Evolutionary conservation across 2,888 invertebrate species (phyloP), one percentile per base, ranked within the genome.

Genomic region (Ryuthela nishihirai): DNA sequence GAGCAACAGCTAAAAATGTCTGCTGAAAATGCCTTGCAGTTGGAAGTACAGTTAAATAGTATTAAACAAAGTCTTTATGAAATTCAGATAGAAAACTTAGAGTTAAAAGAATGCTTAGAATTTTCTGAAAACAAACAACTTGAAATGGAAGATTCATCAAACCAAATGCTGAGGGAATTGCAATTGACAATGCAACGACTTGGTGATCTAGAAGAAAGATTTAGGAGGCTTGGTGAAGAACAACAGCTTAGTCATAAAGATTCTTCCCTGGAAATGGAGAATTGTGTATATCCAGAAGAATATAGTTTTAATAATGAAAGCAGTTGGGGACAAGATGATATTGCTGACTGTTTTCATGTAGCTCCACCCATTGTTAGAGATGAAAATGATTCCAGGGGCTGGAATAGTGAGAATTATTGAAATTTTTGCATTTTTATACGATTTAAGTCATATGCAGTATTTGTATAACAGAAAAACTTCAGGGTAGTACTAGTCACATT

Each of bases 381-480:
- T 24, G 15, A 45, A 4, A 46, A 35, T 18, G 52, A 59, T 26
- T 34, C 42, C 1, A 47, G 58, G 29, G 43, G 48, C 25, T 59
- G 58, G 58, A 53, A 52, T 23, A 53, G 53, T 40, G 58, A 53
- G 21, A 52, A 53, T 23, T 59, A 59, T 43, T 59, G 23, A 53
- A 4, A 24, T 23, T 24, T 9, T 39, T n/a, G n/a, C n/a, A n/a
- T n/a, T n/a, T n/a, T n/a, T n/a, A n/a, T n/a, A n/a, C n/a, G n/a
- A n/a, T n/a, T n/a, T n/a, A n/a, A n/a, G n/a, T n/a, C n/a, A n/a
- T n/a, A n/a, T n/a, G n/a, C n/a, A n/a, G n/a, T n/a, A n/a, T n/a
- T n/a, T n/a, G n/a, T n/a, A n/a, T n/a, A n/a, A n/a, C n/a, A n/a
- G n/a, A n/a, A n/a, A n/a, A n/a, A n/a, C n/a, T n/a, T n/a, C n/a